A percentile compares a stretch with the other conserved stretches of the same genome.
Conservation (phyloP, 2,888 invertebrate species). For the Lasioglossum marginatum region DNA sequence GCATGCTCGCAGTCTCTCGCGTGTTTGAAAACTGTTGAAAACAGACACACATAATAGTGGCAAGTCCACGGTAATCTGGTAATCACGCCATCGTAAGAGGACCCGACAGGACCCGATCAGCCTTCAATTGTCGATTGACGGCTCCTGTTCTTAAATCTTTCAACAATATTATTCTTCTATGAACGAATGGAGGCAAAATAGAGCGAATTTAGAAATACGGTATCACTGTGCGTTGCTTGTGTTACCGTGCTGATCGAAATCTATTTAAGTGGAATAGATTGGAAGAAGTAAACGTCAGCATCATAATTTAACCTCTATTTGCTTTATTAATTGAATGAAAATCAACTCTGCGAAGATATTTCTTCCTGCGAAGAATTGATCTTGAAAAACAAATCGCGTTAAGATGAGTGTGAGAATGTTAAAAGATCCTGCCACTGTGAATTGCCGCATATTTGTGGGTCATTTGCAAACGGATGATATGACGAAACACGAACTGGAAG, state of each 20-base stretch:
- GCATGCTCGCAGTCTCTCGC: neutral
- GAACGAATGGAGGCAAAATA: neutral
- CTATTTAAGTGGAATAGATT: constrained; percentile 11
- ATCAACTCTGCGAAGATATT: constrained; percentile 5
- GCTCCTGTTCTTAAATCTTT: constrained; percentile 41
- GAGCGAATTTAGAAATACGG: neutral
- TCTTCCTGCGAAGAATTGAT: neutral
- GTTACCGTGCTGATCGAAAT: neutral
- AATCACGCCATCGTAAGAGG: constrained; percentile 26
- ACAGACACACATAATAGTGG: constrained; percentile 5
- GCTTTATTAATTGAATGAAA: constrained; percentile 17
- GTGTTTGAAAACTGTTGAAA: constrained; percentile 31
- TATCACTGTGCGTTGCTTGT: neutral
- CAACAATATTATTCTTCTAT: neutral
- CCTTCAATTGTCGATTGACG: constrained; percentile 53
- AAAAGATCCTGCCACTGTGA: constrained; percentile 91
- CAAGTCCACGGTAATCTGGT: no score
- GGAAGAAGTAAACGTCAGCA: constrained; percentile 45
- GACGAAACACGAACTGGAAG: constrained; percentile 88
- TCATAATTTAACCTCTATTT: constrained; percentile 44
- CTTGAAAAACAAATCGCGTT: neutral
- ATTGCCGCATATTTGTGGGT: constrained; percentile 93
- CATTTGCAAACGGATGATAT: constrained; percentile 90
- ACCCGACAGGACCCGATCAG: constrained; percentile 22
- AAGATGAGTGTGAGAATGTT: constrained; percentile 82